These are phyloP conservation scores for Hypena proboscidalis DNA, from an alignment of 2,888 invertebrate genomes.

Conservation along the genomic window DNA sequence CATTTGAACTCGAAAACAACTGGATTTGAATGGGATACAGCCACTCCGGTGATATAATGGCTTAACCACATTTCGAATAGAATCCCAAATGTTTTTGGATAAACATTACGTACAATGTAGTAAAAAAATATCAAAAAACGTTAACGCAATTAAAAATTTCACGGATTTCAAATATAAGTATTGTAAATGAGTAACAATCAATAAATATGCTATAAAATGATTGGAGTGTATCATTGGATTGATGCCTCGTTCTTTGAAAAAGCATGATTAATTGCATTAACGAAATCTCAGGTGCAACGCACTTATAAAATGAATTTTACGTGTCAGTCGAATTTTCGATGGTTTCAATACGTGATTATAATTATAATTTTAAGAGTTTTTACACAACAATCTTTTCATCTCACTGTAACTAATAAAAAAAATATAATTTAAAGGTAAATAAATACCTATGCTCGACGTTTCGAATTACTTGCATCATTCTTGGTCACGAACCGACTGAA, in stretches of 20 bases:
- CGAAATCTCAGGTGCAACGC: slow-evolving; percentile 35
- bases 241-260: slow-evolving; percentile 37
- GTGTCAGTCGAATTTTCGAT: slow-evolving; percentile 10
- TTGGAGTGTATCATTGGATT: slow-evolving; percentile 39
- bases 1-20: slow-evolving; percentile 66
- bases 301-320: slow-evolving; percentile 23
- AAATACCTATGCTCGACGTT: too few species aligned
- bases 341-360: too few species aligned
- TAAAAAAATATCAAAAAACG: slow-evolving; percentile 35
- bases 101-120: slow-evolving; percentile 24
- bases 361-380: too few species aligned
- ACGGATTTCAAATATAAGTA: slow-evolving; percentile 45
- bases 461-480: too few species aligned
- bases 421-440: too few species aligned
- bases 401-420: too few species aligned
- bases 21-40: slow-evolving; percentile 51
- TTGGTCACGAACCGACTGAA: too few species aligned
- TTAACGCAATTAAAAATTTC: slow-evolving; percentile 48
- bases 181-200: slow-evolving; percentile 44
- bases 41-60: slow-evolving; percentile 25
- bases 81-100: slow-evolving; percentile 25
- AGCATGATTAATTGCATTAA: slow-evolving; percentile 27
- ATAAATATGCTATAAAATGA: slow-evolving; percentile 45
- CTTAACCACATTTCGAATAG: slow-evolving; percentile 23
- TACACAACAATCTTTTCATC: too few species aligned